Evolutionary conservation across 2,888 invertebrate genomes (phyloP).

Genomic region (Lithophane socia): DNA sequence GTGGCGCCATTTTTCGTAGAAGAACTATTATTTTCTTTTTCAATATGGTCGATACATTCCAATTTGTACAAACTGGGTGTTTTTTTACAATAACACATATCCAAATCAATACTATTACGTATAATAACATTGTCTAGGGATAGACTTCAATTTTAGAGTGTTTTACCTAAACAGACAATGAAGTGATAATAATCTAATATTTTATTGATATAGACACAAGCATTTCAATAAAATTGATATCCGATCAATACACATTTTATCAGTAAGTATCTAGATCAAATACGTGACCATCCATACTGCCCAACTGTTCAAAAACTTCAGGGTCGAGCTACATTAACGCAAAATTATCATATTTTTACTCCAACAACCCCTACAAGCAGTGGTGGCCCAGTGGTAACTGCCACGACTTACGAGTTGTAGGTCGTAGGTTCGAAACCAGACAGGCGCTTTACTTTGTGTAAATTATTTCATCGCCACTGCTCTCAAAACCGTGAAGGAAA

Average conservation of each 20-base stretch:
- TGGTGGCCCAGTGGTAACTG: too few species aligned
- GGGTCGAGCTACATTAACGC: background rate
- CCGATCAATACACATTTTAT: constrained; percentile 20
- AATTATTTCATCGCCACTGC: too few species aligned
- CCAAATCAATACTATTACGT: background rate
- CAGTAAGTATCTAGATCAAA: constrained; percentile 30
- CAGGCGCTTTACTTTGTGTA: too few species aligned
- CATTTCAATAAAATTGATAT: constrained; percentile 20
- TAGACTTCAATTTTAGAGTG: background rate
- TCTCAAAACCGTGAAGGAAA: too few species aligned
- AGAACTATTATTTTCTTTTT: background rate
- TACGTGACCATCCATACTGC: constrained; percentile 34
- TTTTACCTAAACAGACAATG: too few species aligned
- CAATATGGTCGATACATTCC: background rate
- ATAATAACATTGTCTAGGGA: background rate
- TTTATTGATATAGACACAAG: constrained; percentile 10
- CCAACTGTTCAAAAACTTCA: constrained; percentile 25
- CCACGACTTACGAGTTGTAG: too few species aligned
- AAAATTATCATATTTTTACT: constrained; percentile 42
- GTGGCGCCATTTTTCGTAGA: background rate
- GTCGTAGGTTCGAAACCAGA: too few species aligned
- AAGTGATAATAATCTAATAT: too few species aligned
- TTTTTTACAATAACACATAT: background rate
- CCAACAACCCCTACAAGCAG: too few species aligned
- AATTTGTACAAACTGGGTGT: background rate